These are phyloP conservation scores for Thunnus maccoyii DNA, from an alignment of 2,113 vertebrate genomes.

Conservation along the genomic window DNA sequence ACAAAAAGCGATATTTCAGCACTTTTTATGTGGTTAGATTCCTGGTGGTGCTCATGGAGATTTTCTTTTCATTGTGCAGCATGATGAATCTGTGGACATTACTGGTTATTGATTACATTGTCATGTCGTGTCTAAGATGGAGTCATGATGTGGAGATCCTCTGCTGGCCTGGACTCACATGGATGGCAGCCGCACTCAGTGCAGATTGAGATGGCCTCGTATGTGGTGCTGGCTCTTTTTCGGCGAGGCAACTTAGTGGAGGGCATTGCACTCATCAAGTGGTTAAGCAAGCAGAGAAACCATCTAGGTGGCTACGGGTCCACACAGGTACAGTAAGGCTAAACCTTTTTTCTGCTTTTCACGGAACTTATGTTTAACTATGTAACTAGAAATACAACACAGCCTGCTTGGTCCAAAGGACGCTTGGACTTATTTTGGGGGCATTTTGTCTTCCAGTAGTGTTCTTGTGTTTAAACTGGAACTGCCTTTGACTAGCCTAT, in stretches of 20 bases:
- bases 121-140: slow-evolving; percentile 79
- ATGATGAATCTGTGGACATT: neutral
- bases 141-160: slow-evolving; percentile 86
- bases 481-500: too few species aligned
- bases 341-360: neutral
- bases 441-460: too few species aligned
- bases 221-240: slow-evolving; percentile 86
- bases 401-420: neutral
- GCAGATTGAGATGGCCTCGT: slow-evolving; percentile 90
- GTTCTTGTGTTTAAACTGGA: too few species aligned
- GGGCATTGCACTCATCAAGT: slow-evolving; percentile 88
- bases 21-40: neutral
- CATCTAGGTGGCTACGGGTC: slow-evolving; percentile 88
- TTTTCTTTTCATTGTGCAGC: neutral
- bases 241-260: slow-evolving; percentile 79
- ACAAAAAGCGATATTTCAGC: too few species aligned
- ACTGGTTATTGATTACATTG: neutral
- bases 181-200: slow-evolving; percentile 84
- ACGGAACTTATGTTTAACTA: neutral
- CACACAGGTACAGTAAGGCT: slow-evolving; percentile 87
- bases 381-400: neutral
- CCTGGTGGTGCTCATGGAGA: neutral
- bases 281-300: slow-evolving; percentile 90
- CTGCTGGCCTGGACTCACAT: slow-evolving; percentile 71
- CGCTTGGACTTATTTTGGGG: too few species aligned